phyloP scores from a whole-genome alignment of 2,113 vertebrate genomes.

The Pygoscelis antarcticus region DNA sequence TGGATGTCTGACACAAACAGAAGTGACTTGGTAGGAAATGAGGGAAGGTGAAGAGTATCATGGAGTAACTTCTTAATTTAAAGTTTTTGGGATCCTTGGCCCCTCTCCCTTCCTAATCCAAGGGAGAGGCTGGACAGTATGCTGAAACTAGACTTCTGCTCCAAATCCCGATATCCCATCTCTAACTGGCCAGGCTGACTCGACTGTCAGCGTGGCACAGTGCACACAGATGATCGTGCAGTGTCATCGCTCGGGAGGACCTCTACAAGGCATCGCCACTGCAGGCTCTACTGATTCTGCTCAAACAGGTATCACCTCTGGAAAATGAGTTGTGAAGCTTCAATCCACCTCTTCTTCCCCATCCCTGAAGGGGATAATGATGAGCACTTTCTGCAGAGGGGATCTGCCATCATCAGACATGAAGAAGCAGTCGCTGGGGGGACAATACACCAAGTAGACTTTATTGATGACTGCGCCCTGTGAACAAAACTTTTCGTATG shows the following conservation, averaged over 20 bases:
- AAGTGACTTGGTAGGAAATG: neutral
- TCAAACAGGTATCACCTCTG: neutral
- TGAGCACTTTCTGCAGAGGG: neutral
- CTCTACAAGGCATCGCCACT: neutral
- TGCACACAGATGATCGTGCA: rapidly evolving
- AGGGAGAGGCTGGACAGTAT: neutral
- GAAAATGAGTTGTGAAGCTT: neutral
- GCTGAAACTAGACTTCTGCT: neutral
- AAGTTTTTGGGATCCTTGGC: neutral
- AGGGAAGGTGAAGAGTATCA: neutral
- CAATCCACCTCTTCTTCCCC: neutral
- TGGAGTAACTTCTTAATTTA: neutral
- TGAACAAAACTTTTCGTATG: neutral
- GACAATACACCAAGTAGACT: neutral
- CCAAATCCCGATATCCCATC: neutral
- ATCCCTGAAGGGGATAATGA: neutral
- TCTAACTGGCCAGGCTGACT: neutral
- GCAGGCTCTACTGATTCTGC: neutral
- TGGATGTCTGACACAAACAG: neutral
- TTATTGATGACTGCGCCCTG: neutral
- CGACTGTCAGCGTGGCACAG: rapidly evolving
- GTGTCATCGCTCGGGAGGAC: neutral
- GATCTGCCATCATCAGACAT: neutral
- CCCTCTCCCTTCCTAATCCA: neutral
- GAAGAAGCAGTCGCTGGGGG: neutral